Percentiles rank a stretch among this genome's conserved stretches.
Evolutionary conservation across 1,140 invertebrate genomes (phyloP).

Genomic region (Ostrea denselamellosa): DNA sequence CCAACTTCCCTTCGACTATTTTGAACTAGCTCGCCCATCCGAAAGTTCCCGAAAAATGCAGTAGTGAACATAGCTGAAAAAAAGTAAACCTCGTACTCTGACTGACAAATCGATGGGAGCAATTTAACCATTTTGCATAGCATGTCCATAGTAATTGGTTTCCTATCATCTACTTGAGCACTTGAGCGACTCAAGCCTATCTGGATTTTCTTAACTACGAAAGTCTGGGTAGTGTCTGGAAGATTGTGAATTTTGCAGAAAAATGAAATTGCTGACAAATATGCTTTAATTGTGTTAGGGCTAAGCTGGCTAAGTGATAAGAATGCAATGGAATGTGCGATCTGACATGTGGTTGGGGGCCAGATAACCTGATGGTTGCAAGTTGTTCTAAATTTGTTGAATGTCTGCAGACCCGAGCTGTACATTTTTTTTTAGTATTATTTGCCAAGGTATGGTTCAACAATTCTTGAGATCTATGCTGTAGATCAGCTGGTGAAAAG

Average conservation of each 20-base stretch:
- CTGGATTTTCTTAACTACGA: slow-evolving; percentile 23
- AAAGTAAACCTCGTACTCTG: slow-evolving; percentile 17
- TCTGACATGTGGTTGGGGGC: not conserved
- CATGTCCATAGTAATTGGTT: not conserved
- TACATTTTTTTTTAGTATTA: slow-evolving; percentile 1
- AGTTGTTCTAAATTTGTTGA: not conserved
- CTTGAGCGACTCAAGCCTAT: not conserved
- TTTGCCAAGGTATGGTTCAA: not conserved
- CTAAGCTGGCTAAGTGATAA: not conserved
- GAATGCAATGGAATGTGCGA: slow-evolving; percentile 9
- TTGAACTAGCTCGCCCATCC: slow-evolving; percentile 15
- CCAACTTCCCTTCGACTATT: not conserved
- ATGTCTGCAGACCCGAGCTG: not conserved
- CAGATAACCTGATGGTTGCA: not conserved
- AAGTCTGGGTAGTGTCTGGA: slow-evolving; percentile 30
- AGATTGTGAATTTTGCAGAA: not conserved
- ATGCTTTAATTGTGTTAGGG: not conserved
- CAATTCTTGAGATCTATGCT: not conserved
- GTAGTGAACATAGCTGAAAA: slow-evolving; percentile 29
- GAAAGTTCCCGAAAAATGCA: slow-evolving; percentile 40
- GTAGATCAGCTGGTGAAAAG: slow-evolving; percentile 34
- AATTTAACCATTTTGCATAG: not conserved
- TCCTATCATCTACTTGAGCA: not conserved
- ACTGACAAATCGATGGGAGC: slow-evolving; percentile 1
- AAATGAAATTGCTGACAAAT: slow-evolving; percentile 37